Base-by-base conservation (phyloP, 1,140 invertebrate genomes). In the Apis laboriosa region DNA sequence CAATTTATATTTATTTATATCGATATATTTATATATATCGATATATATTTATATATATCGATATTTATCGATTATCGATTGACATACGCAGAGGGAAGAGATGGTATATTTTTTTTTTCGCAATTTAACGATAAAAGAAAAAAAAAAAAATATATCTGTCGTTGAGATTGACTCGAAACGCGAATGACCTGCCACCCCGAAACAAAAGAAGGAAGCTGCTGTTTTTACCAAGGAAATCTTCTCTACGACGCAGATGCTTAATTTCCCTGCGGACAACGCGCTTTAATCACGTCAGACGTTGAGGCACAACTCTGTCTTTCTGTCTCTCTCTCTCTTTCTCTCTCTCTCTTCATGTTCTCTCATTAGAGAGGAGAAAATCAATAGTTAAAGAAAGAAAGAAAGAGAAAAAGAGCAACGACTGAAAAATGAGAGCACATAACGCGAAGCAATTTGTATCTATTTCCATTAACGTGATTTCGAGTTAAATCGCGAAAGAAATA, bases 261-360 rank as follows among this genome's bases (percentile, higher is more conserved):
- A 82, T 82, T 82, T 82, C 80, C 80, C 80, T 68, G 73, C 64
- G 80, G 80, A 34, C 80, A 77, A 82, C 64, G 60, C 49, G 56
- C 19, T 77, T 76, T 82, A 82, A 82, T 82, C 80, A 74, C 53
- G 73, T 82, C 73, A 77, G 68, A 77, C 73, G 66, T 77, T 80
- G 70, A 64, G 43, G 28, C 56, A 19, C 60, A 75, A 63, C 61
- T 43, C 34, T 34, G 28, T 28, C 28, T 2, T 28, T 28, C 28
- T 28, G 28, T 28, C 28, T 28, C 28, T 34, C 53, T 17, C 28
- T 24, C 17, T 80, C 34, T 61, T 5, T 43, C 34, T 43, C 28
- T 53, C 34, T 17, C 21, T 24, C 17, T 80, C 34, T 61, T 60
- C 17, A 13, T 24, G 53, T 58, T 28, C 24, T 28, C 71, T 24